Evolutionary conservation across 2,113 vertebrate species (phyloP).

Genomic region (Shinisaurus crocodilurus): DNA sequence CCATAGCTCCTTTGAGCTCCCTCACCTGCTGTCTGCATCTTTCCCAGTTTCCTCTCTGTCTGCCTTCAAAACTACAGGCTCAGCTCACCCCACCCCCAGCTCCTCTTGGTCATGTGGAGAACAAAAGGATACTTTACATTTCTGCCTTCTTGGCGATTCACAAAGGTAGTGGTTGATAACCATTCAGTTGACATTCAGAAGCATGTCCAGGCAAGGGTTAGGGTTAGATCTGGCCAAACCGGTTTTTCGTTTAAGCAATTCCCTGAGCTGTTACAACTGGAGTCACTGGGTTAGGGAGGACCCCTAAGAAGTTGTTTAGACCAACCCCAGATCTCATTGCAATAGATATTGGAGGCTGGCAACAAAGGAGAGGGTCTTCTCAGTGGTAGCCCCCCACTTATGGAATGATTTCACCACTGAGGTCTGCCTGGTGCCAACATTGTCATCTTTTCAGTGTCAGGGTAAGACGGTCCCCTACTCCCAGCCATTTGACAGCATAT

Average conservation of each 20-base stretch:
- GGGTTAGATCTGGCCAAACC: neutral
- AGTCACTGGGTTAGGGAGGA: neutral
- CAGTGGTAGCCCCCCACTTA: too few relatives aligned
- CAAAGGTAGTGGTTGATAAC: neutral
- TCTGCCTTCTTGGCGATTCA: neutral
- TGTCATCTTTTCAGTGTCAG: too few relatives aligned
- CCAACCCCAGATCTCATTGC: neutral
- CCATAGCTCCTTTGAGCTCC: neutral
- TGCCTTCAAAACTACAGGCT: neutral
- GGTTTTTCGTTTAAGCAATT: neutral
- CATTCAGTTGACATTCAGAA: neutral
- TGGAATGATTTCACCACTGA: too few relatives aligned
- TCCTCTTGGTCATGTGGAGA: neutral
- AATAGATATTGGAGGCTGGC: neutral
- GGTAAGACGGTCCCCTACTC: too few relatives aligned
- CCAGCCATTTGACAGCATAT: too few relatives aligned
- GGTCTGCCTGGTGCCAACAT: too few relatives aligned
- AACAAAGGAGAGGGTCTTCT: too few relatives aligned
- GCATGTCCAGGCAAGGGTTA: neutral
- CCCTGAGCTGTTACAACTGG: neutral
- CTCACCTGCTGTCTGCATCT: neutral
- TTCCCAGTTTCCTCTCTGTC: neutral
- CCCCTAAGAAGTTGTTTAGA: neutral
- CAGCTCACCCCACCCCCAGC: neutral
- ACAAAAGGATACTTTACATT: neutral